A percentile compares a stretch with the other conserved stretches of the same genome.
Evolutionary conservation across 2,797 vertebrate genomes (phyloP).

Genomic region (Trachops cirrhosus): DNA sequence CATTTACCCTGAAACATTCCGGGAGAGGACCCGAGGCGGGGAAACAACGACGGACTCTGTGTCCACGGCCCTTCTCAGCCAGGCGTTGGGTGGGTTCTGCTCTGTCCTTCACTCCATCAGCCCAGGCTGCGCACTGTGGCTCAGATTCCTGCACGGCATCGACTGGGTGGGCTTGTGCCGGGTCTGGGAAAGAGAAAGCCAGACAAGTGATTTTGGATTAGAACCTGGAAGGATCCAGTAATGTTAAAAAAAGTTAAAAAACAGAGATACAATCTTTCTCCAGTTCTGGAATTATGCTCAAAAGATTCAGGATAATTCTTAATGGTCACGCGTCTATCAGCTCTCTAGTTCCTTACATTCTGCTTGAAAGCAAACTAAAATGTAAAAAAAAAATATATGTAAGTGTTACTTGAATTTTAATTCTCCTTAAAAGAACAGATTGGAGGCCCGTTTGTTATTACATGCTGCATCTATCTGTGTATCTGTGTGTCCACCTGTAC

Average conservation of each 20-base stretch:
- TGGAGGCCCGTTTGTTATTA: neutral
- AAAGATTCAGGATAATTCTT: neutral
- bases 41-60: too few species aligned
- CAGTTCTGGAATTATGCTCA: neutral
- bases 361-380: neutral
- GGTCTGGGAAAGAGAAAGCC: neutral
- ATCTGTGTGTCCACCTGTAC: neutral
- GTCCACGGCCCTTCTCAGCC: neutral
- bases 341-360: neutral
- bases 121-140: neutral
- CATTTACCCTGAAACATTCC: neutral
- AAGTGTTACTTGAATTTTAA: neutral
- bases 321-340: neutral
- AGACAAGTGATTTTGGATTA: neutral
- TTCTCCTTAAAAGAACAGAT: neutral
- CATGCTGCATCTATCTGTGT: neutral
- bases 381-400: neutral
- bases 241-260: neutral
- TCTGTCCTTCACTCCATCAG: neutral
- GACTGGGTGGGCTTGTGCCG: neutral
- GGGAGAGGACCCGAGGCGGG: neutral
- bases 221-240: neutral
- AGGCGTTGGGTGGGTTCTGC: neutral
- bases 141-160: neutral
- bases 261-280: neutral